Base-by-base conservation (phyloP, 2,888 invertebrate species). In the Xanthorhoe designata region DNA sequence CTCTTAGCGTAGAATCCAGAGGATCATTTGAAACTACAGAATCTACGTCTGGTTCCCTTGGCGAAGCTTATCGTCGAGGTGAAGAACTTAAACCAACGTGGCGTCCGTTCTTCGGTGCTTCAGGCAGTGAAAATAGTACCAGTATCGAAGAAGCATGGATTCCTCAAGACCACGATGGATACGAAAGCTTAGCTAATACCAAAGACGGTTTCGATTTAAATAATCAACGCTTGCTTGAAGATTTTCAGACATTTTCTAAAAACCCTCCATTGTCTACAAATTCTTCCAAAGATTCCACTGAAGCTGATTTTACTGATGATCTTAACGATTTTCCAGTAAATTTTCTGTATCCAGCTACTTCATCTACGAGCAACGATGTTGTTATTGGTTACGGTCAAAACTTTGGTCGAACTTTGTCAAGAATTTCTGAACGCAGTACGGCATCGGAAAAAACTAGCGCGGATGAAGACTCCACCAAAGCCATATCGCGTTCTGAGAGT, bases 381-480 rank as follows among this genome's bases (percentile, higher is more conserved):
- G 94, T 96, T 56, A 94, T 95, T 54, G 96, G 96, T 8, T 96
- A 96, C 78, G 96, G 96, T 7, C 95, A 96, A 66, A 96, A 96
- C 52, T 97, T 97, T 87, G 95, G 96, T 0, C 94, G 98, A 51
- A 98, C 98, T 0, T 92, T 98, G 32, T 97, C 97, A 0, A 94
- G 98, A 70, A 98, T 98, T 81, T 98, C 97, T 0, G 98, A 98
- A 88, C 94, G 97, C 51, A 98, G 97, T 74, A 98, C 98, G 9
- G 97, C 97, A 10, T 97, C 97, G 0, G 97, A 97, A 83, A 97
- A 97, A 85, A 97, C 97, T 2, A 97, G 97, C 80, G 96, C 97
- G 69, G 96, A 97, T 78, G 97, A 97, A 83, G 97, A 97, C 89
- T 96, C 97, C 0, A 97, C 97, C 35, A 97, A 97, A 87, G 97